These are phyloP conservation scores for Alauda arvensis DNA, from an alignment of 2,797 vertebrate genomes.

Conservation along the genomic window DNA sequence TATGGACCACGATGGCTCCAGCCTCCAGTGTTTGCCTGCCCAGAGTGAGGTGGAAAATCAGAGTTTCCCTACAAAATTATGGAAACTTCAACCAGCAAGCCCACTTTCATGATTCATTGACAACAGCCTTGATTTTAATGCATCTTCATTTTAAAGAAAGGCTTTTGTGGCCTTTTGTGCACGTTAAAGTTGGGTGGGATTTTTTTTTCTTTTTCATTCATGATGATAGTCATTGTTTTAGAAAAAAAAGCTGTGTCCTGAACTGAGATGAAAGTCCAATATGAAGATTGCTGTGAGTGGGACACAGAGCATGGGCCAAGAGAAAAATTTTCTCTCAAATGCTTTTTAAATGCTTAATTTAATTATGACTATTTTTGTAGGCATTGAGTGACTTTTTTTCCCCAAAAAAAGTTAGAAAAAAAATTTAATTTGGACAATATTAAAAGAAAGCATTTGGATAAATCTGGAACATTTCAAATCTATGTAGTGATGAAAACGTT, in stretches of 20 bases:
- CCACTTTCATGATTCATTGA: conserved; percentile 28
- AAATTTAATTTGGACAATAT: neutral
- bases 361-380: conserved; percentile 22
- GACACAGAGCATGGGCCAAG: neutral
- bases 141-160: neutral
- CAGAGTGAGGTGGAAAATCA: conserved; percentile 67
- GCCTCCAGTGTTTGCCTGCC: conserved; percentile 54
- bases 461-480: neutral
- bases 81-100: neutral
- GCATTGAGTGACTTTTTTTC: neutral
- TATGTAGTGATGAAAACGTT: neutral
- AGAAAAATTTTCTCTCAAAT: neutral
- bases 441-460: neutral
- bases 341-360: neutral
- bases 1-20: conserved; percentile 60
- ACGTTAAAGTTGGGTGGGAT: neutral
- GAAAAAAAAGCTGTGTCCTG: neutral
- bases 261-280: neutral
- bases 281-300: neutral
- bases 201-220: neutral
- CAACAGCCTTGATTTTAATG: neutral
- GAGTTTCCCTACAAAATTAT: conserved; percentile 63
- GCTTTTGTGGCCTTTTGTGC: neutral
- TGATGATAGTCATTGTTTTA: neutral
- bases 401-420: neutral